Evolutionary conservation across 2,797 vertebrate species (phyloP), one percentile per base, ranked within the genome.

Genomic region (Coilia nasus): DNA sequence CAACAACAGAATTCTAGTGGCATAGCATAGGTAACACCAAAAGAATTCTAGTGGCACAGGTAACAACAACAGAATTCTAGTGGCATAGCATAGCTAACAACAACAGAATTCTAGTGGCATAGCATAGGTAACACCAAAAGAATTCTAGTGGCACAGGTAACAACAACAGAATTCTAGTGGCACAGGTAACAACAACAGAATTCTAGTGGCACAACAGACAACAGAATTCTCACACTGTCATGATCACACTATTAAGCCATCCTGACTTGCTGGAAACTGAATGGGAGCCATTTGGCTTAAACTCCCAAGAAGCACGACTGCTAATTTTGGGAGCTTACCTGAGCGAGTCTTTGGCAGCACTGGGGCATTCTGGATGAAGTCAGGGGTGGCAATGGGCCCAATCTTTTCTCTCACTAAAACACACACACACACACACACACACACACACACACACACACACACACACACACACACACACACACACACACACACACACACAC

Each of bases 331-430:
- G n/a, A 21, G 23, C 19, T 87, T 93, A 97, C 96, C 96, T 94
- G 96, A 97, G 83, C 96, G 95, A 0, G 96, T 97, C 90, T 97
- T 96, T 0, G 96, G 96, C 50, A 97, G 94, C 5, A 91, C 93
- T 0, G 96, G 96, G 56, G 96, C 96, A 31, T 96, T 96, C 82
- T 97, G 96, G 44, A 97, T 95, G 85, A 95, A 97, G 92, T 96
- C 96, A 9, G 96, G 96, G 0, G 94, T 96, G 23, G 96, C 96
- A 59, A 97, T 96, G 56, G 96, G 96, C 86, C 96, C 96, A 4
- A 96, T 96, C 93, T 95, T 97, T 86, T 96, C 94, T 87, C 96
- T 94, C 87, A 96, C 96, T 97, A 86, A 82, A 75, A 75, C 67
- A 41, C 28, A 75, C 67, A 75, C 67, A 75, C 28, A 75, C 28